Evolutionary conservation across 2,888 invertebrate species (phyloP), one percentile per base, ranked within the genome.

Genomic region (Cephus pulcher): DNA sequence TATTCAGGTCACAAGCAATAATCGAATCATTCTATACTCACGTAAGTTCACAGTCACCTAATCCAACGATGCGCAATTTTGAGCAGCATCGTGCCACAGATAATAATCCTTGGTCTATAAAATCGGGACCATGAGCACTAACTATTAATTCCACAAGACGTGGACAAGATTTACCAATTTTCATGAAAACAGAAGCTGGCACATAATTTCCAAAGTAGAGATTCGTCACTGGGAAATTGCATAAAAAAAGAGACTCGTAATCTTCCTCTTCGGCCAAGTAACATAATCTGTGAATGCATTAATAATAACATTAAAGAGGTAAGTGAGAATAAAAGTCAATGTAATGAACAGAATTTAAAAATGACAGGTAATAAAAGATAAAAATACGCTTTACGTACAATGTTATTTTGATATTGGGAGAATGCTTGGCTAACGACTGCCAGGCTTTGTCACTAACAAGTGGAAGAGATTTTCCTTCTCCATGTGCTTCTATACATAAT

Each of bases 1-100:
- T 73, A 37, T 32, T 75, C 35, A 74, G 15, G 33, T 34, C 32
- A 4, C 9, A 32, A 70, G 1, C 23, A 33, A 6, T 70, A 70
- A 30, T 32, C 32, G 30, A 33, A 70, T n/a, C 2, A n/a, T 32
- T 23, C 1, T 70, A 33, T 70, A 70, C 85, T 80, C 84, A 90
- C 88, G 89, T 89, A 23, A 91, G 80, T 84, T 92, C 90, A 76
- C 91, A 91, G 78, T 91, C 91, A 32, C 91, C 91, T 4, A 91
- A 84, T 12, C 88, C 91, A 75, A 91, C 82, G 4, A 91, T 88
- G 30, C 82, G 83, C 12, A 91, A 82, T 69, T 86, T 85, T 30
- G 89, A 89, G 80, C 91, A 92, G 23, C 86, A 86, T 34, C 81
- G 82, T 4, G 90, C 91, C 11, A 86, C 81, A 23, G 86, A 84